phyloP scores from a whole-genome alignment of 2,113 vertebrate species.

The Dolichotis patagonum region DNA sequence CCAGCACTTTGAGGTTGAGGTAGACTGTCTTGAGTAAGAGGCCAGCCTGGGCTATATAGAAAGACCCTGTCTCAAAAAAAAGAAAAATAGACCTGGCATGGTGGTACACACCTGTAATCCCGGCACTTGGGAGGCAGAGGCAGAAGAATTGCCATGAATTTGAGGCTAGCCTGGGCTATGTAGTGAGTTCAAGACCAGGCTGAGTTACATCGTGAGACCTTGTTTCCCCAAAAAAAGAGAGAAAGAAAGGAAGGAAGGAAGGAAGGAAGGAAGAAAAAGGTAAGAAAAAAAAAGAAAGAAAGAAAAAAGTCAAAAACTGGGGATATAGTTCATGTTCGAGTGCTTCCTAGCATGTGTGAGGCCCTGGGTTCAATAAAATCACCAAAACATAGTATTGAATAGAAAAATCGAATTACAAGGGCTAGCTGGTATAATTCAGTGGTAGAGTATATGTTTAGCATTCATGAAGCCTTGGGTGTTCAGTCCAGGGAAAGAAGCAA shows the following conservation, averaged over 20 bases:
- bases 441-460: background rate
- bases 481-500: background rate
- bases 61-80: background rate
- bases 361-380: background rate
- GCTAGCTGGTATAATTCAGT: background rate
- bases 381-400: background rate
- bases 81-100: too few relatives aligned
- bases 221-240: background rate
- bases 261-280: too few relatives aligned
- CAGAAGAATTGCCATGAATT: too few relatives aligned
- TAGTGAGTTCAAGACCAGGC: too few relatives aligned
- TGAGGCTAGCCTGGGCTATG: too few relatives aligned
- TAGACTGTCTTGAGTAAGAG: background rate
- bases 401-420: background rate
- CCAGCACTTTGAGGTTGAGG: background rate
- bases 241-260: too few relatives aligned
- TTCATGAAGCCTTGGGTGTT: background rate
- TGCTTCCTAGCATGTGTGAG: background rate
- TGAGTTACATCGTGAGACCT: background rate
- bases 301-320: background rate
- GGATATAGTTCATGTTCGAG: background rate
- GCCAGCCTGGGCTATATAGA: background rate
- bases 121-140: too few relatives aligned
- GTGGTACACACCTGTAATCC: too few relatives aligned
- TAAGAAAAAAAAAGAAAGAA: too few relatives aligned